Evolutionary conservation across 2,797 vertebrate species (phyloP), one percentile per base, ranked within the genome.

Genomic region (Macropus fuliginosus): DNA sequence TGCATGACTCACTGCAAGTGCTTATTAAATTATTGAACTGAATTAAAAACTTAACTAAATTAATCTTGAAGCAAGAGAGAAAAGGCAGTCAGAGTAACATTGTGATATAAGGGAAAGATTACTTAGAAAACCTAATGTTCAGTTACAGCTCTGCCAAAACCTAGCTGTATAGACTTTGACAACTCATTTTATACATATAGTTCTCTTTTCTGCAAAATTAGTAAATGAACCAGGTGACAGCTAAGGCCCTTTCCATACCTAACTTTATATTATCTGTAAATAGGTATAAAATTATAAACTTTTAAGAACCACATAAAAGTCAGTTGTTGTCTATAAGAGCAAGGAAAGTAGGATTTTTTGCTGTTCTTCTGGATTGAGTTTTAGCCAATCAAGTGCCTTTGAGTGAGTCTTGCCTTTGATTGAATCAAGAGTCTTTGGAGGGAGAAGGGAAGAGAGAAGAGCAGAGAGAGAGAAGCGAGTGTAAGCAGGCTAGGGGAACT

Each of bases 21-120:
- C 21, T 81, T 81, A 40, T 6, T 74, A n/a, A 81, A 46, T 81
- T 4, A 24, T 46, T 81, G 52, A 52, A 24, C 0, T 46, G 18
- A 81, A 46, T 81, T 81, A 16, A 46, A 21, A 81, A 24, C 24
- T 81, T 21, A 81, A 81, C n/a, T 46, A 81, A 81, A 96, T 95
- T 94, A 96, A 96, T 56, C 95, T 92, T 4, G 59, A 95, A 56
- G 91, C 92, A 95, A 95, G 95, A 55, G 81, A 90, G 54, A 95
- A 90, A 24, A 74, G 90, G 92, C 92, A 81, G 66, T 54, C 74
- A 87, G 55, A 91, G n/a, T 54, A 55, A 66, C 56, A 31, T 3
- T 50, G 12, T 6, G 16, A 81, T 24, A 31, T 46, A 9, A 46
- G 46, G 21, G n/a, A 46, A 81, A 46, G 21, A 40, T 81, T 21